These are phyloP conservation scores for Pachyramphus minor DNA, from an alignment of 2,113 vertebrate genomes.

Conservation along the genomic window DNA sequence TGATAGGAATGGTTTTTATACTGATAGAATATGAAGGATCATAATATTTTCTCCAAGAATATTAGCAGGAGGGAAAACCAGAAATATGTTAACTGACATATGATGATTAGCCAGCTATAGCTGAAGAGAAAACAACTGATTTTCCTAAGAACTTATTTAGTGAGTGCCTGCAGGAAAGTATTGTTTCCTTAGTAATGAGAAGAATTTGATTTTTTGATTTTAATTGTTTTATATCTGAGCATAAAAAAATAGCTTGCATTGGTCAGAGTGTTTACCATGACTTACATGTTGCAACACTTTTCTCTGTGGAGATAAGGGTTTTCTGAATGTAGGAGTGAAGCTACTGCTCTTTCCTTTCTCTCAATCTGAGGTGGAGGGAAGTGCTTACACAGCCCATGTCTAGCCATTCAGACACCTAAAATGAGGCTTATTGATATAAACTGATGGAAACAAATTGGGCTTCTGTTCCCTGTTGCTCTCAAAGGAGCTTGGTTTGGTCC, in stretches of 20 bases:
- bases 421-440: neutral
- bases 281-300: neutral
- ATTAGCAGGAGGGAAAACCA: neutral
- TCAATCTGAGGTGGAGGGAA: neutral
- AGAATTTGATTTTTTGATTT: neutral
- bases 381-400: neutral
- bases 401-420: neutral
- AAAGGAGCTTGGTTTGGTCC: neutral
- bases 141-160: neutral
- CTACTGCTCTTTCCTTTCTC: neutral
- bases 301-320: neutral
- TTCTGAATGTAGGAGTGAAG: neutral
- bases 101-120: neutral
- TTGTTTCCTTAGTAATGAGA: neutral
- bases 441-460: neutral
- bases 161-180: neutral
- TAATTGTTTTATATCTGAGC: neutral
- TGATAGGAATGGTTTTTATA: slow-evolving; percentile 27
- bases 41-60: slow-evolving; percentile 56
- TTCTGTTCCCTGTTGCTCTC: neutral
- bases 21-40: slow-evolving; percentile 32
- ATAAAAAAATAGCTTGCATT: neutral
- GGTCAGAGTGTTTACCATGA: neutral
- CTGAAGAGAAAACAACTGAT: neutral
- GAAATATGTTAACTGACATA: neutral